Evolutionary conservation across 37 sponge, comb jelly and placozoan genomes (phyloP).

Genomic region (Halichondria panicea): DNA sequence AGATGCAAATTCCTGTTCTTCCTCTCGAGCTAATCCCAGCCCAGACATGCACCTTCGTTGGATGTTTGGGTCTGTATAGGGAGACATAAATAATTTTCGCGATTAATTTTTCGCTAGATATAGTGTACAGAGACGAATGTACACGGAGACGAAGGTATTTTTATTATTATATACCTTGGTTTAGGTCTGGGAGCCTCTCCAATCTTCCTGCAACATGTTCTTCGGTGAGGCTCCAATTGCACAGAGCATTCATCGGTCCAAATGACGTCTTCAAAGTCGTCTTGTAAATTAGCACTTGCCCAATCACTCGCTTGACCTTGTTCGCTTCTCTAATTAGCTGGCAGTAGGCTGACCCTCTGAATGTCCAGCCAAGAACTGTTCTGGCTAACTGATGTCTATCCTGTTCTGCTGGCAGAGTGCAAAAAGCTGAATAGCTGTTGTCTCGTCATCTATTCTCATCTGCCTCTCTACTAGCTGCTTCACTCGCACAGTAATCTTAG

Average conservation of each 20-base stretch:
- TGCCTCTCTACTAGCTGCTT: too few species aligned
- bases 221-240: constrained; percentile 32
- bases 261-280: constrained; percentile 25
- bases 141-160: too few species aligned
- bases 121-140: too few species aligned
- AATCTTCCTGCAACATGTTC: constrained; percentile 41
- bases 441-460: too few species aligned
- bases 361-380: constrained; percentile 39
- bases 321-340: constrained; percentile 43
- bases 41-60: constrained; percentile 47
- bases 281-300: constrained; percentile 10
- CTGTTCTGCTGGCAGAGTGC: too few species aligned
- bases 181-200: constrained; percentile 32
- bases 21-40: constrained; percentile 36
- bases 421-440: too few species aligned
- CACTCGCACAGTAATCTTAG: too few species aligned
- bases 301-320: constrained; percentile 33
- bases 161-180: too few species aligned
- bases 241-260: constrained; percentile 24
- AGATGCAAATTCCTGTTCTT: constrained; percentile 30
- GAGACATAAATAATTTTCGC: too few species aligned
- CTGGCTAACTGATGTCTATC: too few species aligned
- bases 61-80: constrained; percentile 33
- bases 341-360: constrained; percentile 39
- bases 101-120: too few species aligned